These are phyloP conservation scores for Nasonia giraulti DNA, from an alignment of 1,140 invertebrate species.

Conservation along the genomic window DNA sequence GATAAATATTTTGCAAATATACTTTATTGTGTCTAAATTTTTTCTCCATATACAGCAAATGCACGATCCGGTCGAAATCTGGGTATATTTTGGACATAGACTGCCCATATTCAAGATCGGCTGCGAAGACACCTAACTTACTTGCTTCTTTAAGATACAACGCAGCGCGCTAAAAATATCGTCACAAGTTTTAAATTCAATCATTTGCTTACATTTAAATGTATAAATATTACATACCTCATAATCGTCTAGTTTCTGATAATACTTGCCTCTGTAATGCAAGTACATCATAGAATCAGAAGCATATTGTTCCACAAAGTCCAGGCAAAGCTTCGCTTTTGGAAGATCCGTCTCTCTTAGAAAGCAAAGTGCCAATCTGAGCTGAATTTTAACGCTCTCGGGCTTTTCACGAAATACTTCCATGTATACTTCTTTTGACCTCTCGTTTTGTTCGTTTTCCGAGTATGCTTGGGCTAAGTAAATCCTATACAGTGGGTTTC, in stretches of 20 bases:
- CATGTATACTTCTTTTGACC: not conserved
- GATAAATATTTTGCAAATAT: not conserved
- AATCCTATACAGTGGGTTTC: not conserved
- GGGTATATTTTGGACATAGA: constrained; percentile 7
- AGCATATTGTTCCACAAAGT: not conserved
- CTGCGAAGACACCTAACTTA: not conserved
- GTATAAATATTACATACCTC: not conserved
- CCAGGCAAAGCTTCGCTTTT: constrained; percentile 9
- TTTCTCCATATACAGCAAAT: not conserved
- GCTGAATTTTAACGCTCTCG: not conserved
- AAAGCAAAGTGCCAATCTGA: constrained; percentile 11
- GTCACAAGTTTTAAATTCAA: too few relatives aligned
- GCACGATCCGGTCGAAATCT: not conserved
- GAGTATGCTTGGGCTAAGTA: not conserved
- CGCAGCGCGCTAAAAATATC: constrained; percentile 12
- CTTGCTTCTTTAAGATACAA: constrained; percentile 14
- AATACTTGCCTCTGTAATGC: constrained; percentile 18
- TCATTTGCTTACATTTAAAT: not conserved
- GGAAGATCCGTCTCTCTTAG: not conserved
- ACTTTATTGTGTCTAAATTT: not conserved
- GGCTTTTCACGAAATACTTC: not conserved
- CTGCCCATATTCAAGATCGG: not conserved
- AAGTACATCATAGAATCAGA: not conserved
- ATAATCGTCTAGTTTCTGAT: not conserved
- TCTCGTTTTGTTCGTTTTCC: not conserved